Percentiles rank a stretch among this genome's conserved stretches.
Evolutionary conservation across 2,797 vertebrate genomes (phyloP).

Genomic region (Mustela erminea): DNA sequence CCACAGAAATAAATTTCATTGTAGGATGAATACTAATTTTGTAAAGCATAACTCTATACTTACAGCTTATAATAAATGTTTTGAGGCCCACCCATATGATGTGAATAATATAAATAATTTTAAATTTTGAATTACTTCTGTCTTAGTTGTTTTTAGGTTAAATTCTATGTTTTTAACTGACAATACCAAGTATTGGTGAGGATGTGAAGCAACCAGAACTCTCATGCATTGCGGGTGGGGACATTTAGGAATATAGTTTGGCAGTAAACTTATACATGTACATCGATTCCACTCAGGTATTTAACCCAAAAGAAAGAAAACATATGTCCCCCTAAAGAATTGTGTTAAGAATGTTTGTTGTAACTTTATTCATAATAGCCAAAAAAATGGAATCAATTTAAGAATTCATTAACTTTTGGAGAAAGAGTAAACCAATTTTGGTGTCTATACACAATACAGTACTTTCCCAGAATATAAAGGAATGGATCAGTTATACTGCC

Average conservation of each 20-base stretch:
- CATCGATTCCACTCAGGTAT: not conserved
- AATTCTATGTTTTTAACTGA: not conserved
- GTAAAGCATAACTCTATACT: not conserved
- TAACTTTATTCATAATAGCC: not conserved
- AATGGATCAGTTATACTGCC: not conserved
- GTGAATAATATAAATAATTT: not conserved
- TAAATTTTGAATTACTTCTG: not conserved
- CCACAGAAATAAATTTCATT: not conserved
- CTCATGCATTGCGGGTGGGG: not conserved
- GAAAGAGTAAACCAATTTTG: not conserved
- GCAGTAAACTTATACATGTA: not conserved
- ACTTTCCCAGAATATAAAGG: not conserved
- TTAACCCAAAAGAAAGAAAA: not conserved
- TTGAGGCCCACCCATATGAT: not conserved
- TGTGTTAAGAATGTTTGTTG: not conserved
- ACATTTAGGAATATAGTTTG: not conserved
- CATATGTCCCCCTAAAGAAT: not conserved
- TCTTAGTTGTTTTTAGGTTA: constrained; percentile 11
- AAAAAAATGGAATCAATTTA: not conserved
- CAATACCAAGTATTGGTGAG: not conserved
- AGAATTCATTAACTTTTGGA: not conserved
- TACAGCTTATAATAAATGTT: not conserved
- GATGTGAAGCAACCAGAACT: not conserved
- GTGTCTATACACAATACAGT: not conserved
- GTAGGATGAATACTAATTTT: not conserved